Evolutionary conservation across 2,888 invertebrate species (phyloP), one percentile per base, ranked within the genome.

Genomic region (Dromius quadrimaculatus): DNA sequence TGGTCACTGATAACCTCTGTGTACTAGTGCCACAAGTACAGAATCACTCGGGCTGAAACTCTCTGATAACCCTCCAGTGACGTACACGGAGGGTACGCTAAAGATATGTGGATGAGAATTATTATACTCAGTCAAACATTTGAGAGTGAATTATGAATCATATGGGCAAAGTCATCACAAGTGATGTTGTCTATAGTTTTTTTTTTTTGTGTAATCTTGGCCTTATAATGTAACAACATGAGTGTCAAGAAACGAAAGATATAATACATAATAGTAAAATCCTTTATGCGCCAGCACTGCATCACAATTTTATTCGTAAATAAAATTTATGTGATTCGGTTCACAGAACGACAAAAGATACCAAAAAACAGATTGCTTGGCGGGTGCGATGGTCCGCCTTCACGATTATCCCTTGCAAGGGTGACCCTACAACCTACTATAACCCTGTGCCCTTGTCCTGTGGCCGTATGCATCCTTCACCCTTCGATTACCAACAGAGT

Each of bases 281-380:
- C 28, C 41, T 13, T 13, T 28, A 11, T n/a, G 47, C 50, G 28
- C 41, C 63, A 45, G 3, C 62, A 64, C 47, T 64, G 64, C 6
- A 13, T 32, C 13, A 32, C 34, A 64, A 66, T 66, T 57, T 66
- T 54, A 66, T 66, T 66, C 57, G 23, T 41, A 57, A 66, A 65
- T 65, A 65, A 65, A 65, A 66, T 66, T 66, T 66, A 66, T 66
- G 66, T 66, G 66, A 66, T 66, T 66, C 66, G 57, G 66, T 66
- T 66, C 38, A 66, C 28, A 54, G 66, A 28, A 66, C 41, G 54
- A 66, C 66, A 66, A 66, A 66, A 66, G 66, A 66, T 66, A 66
- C 54, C 13, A 66, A 66, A 66, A 66, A 66, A 66, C 66, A 66
- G 54, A 66, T 66, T 66, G 66, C 54, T 20, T 57, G 19, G 38